Percentiles rank a stretch among this genome's conserved stretches.
phyloP scores from a whole-genome alignment of 2,113 vertebrate species.

The Propithecus coquereli region DNA sequence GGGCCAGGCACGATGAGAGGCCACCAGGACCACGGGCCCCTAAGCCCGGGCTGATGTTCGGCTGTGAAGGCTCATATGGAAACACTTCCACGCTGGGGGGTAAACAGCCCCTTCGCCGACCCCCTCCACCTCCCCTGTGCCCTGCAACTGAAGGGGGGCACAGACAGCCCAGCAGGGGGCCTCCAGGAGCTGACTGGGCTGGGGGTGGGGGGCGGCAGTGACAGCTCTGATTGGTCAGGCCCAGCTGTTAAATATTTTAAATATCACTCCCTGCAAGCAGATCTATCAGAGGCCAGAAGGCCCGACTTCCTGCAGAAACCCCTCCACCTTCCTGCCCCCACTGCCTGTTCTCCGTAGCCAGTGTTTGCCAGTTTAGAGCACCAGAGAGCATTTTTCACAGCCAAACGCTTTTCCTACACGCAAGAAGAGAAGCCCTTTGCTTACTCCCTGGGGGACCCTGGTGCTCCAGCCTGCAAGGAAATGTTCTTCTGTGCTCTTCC shows the following conservation, averaged over 20 bases:
- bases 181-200: background rate
- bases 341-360: background rate
- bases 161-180: conserved; percentile 8
- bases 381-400: background rate
- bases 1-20: background rate
- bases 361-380: background rate
- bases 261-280: background rate
- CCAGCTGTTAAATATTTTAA: background rate
- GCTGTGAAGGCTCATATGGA: background rate
- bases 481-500: background rate
- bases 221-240: background rate
- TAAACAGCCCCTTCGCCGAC: background rate
- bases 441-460: background rate
- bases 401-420: background rate
- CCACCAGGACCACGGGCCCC: too few species aligned
- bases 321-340: background rate
- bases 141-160: background rate
- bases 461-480: background rate
- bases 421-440: background rate
- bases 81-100: background rate
- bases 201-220: background rate
- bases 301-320: background rate
- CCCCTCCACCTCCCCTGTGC: background rate
- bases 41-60: background rate
- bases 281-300: background rate